Conservation (phyloP, 92 coral and sea anemone genomes). For the Diadumene lineata region DNA sequence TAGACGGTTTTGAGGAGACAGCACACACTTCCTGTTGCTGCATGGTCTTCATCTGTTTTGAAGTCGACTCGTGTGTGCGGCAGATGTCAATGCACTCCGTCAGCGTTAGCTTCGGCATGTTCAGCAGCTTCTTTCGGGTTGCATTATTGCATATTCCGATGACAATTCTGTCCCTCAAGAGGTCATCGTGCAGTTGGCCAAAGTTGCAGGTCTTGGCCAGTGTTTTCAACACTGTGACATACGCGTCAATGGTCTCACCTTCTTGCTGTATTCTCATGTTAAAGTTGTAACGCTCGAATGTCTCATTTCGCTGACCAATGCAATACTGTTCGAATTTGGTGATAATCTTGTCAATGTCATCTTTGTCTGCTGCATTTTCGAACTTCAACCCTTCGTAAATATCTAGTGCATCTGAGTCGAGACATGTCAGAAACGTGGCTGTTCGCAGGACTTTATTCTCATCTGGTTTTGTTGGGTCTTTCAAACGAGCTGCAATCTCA, state of each 20-base stretch:
- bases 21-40: too few species aligned
- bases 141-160: constrained; percentile 41
- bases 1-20: too few species aligned
- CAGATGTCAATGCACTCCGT: constrained; percentile 31
- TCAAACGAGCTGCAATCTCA: constrained; percentile 26
- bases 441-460: constrained; percentile 41
- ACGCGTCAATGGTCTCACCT: constrained; percentile 65
- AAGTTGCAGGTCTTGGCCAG: constrained; percentile 70
- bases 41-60: too few species aligned
- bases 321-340: constrained; percentile 58
- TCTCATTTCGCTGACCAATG: constrained; percentile 68
- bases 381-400: constrained; percentile 58
- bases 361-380: constrained; percentile 35
- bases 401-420: constrained; percentile 66
- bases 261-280: constrained; percentile 64
- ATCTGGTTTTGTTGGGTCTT: constrained; percentile 2
- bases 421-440: constrained; percentile 51
- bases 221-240: constrained; percentile 58
- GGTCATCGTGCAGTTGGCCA: constrained; percentile 49
- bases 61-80: constrained; percentile 43
- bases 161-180: constrained; percentile 39
- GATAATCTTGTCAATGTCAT: constrained; percentile 55
- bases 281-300: constrained; percentile 59
- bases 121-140: constrained; percentile 34
- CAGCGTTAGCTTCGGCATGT: constrained; percentile 44